Evolutionary conservation across 2,797 vertebrate genomes (phyloP).

Genomic region (Octomys mimax): DNA sequence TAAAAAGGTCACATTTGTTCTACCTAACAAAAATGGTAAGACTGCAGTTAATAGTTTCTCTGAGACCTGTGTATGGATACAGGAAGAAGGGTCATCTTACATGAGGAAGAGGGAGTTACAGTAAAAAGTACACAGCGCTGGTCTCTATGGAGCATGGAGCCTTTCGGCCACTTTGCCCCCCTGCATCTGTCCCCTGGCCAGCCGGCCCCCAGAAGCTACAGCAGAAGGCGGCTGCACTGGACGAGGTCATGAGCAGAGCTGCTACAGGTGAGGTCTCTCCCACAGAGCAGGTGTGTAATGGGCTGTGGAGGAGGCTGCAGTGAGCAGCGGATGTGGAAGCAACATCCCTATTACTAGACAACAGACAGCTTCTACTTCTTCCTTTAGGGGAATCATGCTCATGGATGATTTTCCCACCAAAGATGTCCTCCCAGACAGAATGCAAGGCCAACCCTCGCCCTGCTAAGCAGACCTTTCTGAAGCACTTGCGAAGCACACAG

Average conservation of each 20-base stretch:
- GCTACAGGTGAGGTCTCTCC: background rate
- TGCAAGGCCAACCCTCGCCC: background rate
- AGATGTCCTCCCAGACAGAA: background rate
- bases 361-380: background rate
- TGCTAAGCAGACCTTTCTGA: conserved; percentile 93
- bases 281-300: too few relatives aligned
- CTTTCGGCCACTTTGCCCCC: background rate
- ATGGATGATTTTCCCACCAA: background rate
- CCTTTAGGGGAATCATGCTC: conserved; percentile 29
- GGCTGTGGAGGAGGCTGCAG: background rate
- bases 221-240: rapidly evolving
- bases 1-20: background rate
- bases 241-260: background rate
- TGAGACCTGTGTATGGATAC: background rate
- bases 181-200: background rate
- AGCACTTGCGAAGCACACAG: conserved; percentile 98
- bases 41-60: background rate
- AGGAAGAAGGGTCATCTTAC: background rate
- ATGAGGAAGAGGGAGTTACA: background rate
- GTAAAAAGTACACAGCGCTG: background rate
- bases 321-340: background rate
- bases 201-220: background rate
- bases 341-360: background rate
- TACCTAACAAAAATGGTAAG: background rate
- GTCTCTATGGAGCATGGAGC: background rate